phyloP scores from a whole-genome alignment of 2,888 invertebrate species.

The Xestoiulus laeticollis region DNA sequence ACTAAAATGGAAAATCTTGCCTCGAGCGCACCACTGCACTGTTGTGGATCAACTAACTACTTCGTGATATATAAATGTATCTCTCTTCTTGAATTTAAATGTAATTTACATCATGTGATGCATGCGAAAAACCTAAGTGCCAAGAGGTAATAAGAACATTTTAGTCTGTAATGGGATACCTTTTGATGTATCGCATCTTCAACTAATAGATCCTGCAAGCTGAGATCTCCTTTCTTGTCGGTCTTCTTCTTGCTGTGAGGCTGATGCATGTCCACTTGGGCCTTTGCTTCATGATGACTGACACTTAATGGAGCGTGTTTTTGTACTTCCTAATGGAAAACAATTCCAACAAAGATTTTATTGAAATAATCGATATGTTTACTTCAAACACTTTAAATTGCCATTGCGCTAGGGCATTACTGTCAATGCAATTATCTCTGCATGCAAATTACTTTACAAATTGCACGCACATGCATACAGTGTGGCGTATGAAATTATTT shows the following conservation, averaged over 20 bases:
- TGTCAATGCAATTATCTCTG: not conserved
- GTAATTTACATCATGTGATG: not conserved
- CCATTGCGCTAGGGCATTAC: not conserved
- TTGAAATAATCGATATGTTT: not conserved
- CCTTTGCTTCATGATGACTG: conserved; percentile 53
- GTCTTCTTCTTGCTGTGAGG: conserved; percentile 46
- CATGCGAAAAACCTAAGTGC: not conserved
- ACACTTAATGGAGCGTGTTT: conserved; percentile 53
- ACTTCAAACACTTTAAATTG: not conserved
- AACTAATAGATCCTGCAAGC: conserved; percentile 49
- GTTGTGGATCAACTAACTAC: too few relatives aligned
- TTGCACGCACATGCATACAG: too few relatives aligned
- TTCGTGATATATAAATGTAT: too few relatives aligned
- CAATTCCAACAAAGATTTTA: not conserved
- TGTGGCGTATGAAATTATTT: too few relatives aligned
- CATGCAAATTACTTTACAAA: not conserved
- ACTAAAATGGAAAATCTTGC: not conserved
- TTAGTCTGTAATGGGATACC: not conserved
- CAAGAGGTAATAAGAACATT: not conserved
- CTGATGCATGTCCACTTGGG: conserved; percentile 50
- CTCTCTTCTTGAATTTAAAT: not conserved
- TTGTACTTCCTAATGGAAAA: conserved; percentile 45
- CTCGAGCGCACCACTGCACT: too few relatives aligned
- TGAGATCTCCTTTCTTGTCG: conserved; percentile 44
- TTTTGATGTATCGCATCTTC: conserved; percentile 52